phyloP scores from a whole-genome alignment of 1,140 invertebrate genomes.

The Polyergus mexicanus region DNA sequence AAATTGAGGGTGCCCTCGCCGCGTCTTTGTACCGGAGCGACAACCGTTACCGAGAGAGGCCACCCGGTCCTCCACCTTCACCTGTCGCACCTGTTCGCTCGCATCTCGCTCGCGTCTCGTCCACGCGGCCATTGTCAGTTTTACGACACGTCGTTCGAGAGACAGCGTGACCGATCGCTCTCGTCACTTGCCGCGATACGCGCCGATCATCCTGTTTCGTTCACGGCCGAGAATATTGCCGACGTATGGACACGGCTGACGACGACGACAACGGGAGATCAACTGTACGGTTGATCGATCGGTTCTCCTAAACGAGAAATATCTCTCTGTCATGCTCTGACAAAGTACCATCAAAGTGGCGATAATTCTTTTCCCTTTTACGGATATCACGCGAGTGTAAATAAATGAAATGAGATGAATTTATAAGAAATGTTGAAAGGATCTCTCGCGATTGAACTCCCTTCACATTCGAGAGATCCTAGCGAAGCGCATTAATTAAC shows the following conservation, averaged over 20 bases:
- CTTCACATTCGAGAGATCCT: neutral
- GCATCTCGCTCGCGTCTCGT: neutral
- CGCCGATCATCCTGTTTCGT: neutral
- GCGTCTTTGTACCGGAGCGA: conserved; percentile 16
- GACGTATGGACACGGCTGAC: neutral
- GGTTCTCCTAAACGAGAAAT: conserved; percentile 2
- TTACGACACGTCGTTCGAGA: conserved; percentile 30
- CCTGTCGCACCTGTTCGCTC: conserved; percentile 67
- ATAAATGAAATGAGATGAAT: neutral
- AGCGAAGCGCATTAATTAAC: conserved; percentile 28
- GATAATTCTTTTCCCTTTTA: neutral
- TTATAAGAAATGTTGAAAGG: neutral
- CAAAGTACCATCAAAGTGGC: neutral
- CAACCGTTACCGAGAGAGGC: conserved; percentile 57
- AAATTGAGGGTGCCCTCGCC: conserved; percentile 64
- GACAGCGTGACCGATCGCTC: conserved; percentile 45
- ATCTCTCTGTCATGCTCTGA: neutral
- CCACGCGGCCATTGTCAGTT: conserved; percentile 31
- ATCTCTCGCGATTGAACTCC: neutral
- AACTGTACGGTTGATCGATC: neutral
- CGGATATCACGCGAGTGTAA: neutral
- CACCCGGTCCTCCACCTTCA: neutral
- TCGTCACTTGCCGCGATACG: conserved; percentile 7
- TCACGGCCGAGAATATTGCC: neutral
- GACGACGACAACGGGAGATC: neutral